These are phyloP conservation scores for Archips crataeganus DNA, from an alignment of 2,888 invertebrate species.

Conservation along the genomic window DNA sequence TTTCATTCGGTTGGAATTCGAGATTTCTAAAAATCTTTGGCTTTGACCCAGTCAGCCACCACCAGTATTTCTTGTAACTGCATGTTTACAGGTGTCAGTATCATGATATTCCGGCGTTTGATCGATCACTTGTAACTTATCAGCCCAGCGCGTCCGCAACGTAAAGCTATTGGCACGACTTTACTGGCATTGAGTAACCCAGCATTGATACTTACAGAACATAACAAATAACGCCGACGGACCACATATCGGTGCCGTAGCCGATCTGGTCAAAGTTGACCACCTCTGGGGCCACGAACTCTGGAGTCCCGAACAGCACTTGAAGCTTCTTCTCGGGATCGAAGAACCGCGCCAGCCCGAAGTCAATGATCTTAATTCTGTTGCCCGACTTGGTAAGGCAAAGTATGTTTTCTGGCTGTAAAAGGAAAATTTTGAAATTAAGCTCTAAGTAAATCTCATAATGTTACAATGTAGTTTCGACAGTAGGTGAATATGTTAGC, in stretches of 20 bases:
- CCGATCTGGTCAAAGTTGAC: constrained; percentile 99
- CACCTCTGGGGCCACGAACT: constrained; percentile 99
- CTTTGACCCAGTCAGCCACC: too few relatives aligned
- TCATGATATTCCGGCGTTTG: too few relatives aligned
- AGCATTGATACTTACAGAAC: constrained; percentile 93
- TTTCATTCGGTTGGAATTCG: too few relatives aligned
- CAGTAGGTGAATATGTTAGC: too few relatives aligned
- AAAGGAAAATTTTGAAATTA: constrained; percentile 44
- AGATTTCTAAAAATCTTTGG: too few relatives aligned
- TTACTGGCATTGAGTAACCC: too few relatives aligned
- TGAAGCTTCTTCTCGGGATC: constrained; percentile 96
- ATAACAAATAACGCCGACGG: constrained; percentile 98
- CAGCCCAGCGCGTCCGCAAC: too few relatives aligned
- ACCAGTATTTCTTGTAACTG: too few relatives aligned
- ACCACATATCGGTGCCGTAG: constrained; percentile 99
- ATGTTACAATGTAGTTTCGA: background rate
- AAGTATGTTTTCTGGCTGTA: constrained; percentile 98
- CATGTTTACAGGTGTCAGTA: too few relatives aligned
- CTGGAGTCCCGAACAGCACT: constrained; percentile 98
- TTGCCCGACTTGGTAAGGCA: constrained; percentile 98
- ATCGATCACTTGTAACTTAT: too few relatives aligned
- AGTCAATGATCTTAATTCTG: constrained; percentile 99
- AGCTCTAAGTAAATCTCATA: background rate
- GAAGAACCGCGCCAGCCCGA: constrained; percentile 97
- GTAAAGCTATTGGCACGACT: too few relatives aligned